phyloP scores from a whole-genome alignment of 2,113 vertebrate genomes.

The Clarias magur region DNA sequence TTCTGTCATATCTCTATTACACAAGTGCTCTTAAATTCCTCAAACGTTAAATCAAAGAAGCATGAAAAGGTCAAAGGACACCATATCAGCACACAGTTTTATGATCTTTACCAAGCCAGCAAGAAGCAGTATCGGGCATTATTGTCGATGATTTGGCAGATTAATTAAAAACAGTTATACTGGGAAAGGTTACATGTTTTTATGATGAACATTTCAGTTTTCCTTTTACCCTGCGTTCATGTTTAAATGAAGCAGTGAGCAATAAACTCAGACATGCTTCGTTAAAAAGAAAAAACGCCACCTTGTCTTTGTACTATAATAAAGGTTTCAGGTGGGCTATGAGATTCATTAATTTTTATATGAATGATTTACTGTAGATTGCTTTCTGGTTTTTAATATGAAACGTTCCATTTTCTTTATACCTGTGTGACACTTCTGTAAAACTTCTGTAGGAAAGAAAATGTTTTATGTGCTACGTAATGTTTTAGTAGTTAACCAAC shows the following conservation, averaged over 20 bases:
- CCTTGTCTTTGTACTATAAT: background rate
- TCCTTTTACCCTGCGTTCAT: background rate
- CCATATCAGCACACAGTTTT: conserved; percentile 65
- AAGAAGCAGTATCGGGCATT: conserved; percentile 55
- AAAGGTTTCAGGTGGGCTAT: background rate
- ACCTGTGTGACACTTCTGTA: background rate
- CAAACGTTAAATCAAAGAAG: conserved; percentile 28
- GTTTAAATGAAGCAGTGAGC: conserved; percentile 24
- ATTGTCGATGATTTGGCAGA: conserved; percentile 44
- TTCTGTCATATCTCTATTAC: conserved; percentile 13
- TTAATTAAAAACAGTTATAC: background rate
- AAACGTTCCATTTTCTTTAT: background rate
- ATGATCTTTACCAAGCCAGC: conserved; percentile 49
- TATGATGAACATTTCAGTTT: conserved; percentile 17
- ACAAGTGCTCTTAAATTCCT: background rate
- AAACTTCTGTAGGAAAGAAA: background rate
- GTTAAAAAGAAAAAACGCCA: background rate
- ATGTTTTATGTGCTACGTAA: background rate
- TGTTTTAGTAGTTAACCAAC: background rate
- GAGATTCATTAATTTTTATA: background rate
- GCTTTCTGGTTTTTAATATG: background rate
- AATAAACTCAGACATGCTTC: conserved; percentile 38
- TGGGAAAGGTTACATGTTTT: conserved; percentile 1
- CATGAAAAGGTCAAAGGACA: conserved; percentile 60
- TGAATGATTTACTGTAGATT: background rate